Conservation (phyloP, 2,113 vertebrate genomes). For the Chloropsis cyanopogon region DNA sequence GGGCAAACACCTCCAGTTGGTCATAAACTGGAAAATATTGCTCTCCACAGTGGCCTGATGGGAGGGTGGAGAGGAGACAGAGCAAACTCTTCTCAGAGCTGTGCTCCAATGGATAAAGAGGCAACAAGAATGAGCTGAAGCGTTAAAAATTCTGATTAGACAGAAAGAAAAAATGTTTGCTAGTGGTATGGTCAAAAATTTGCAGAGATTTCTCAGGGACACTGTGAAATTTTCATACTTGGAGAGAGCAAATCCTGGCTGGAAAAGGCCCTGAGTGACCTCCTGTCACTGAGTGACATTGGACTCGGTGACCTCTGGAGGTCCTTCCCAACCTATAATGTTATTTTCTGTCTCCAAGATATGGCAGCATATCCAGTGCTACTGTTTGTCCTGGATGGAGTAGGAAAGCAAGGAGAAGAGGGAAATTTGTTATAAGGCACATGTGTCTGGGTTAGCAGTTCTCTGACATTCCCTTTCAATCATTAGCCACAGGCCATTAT, state of each 20-base stretch:
- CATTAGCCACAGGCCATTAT: conserved; percentile 47
- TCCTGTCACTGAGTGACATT: background rate
- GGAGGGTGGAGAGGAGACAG: background rate
- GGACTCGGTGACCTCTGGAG: background rate
- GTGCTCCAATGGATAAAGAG: background rate
- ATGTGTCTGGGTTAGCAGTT: background rate
- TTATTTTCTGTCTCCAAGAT: background rate
- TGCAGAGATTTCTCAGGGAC: background rate
- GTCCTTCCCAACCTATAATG: background rate
- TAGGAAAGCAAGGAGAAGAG: background rate
- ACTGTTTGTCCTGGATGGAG: background rate
- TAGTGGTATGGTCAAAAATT: background rate
- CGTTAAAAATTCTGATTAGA: background rate
- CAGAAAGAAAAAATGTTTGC: background rate
- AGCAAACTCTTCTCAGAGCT: background rate
- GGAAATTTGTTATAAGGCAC: background rate
- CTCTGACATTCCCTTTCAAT: conserved; percentile 32
- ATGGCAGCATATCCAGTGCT: background rate
- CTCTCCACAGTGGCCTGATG: background rate
- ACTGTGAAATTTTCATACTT: background rate
- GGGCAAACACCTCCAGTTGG: background rate
- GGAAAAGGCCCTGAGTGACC: background rate
- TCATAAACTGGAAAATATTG: background rate
- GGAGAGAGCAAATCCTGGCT: background rate
- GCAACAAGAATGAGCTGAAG: background rate